Conservation (phyloP, 2,888 invertebrate genomes). For the Ectemnius continuus region DNA sequence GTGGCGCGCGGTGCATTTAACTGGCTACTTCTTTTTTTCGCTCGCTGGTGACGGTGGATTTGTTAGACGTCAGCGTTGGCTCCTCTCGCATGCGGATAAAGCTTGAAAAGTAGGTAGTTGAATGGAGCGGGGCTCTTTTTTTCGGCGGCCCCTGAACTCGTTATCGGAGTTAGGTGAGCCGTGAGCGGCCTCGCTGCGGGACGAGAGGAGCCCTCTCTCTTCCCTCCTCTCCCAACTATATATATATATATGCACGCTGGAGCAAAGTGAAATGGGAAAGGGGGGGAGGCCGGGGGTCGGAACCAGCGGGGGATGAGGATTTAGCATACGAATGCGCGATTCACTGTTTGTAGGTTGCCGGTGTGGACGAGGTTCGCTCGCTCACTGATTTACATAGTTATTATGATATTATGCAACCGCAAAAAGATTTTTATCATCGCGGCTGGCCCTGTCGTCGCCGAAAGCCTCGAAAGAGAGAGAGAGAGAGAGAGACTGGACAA, state of each 20-base stretch:
- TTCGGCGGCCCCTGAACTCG: slow-evolving; percentile 40
- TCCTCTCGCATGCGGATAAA: slow-evolving; percentile 42
- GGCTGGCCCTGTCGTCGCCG: slow-evolving; percentile 45
- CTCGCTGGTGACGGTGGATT: slow-evolving; percentile 39
- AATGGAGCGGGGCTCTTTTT: slow-evolving; percentile 33
- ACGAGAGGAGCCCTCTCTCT: background rate
- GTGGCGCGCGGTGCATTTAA: slow-evolving; percentile 8
- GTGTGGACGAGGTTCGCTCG: slow-evolving; percentile 50
- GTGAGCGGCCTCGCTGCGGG: background rate
- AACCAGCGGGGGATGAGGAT: slow-evolving; percentile 40
- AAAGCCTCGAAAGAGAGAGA: slow-evolving; percentile 19
- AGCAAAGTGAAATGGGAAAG: slow-evolving; percentile 41
- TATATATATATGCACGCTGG: too few species aligned
- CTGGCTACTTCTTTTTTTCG: slow-evolving; percentile 31
- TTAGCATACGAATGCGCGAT: slow-evolving; percentile 72
- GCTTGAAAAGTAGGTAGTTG: slow-evolving; percentile 47
- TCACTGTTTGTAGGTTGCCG: slow-evolving; percentile 65
- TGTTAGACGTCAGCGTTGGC: slow-evolving; percentile 34
- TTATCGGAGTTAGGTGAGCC: slow-evolving; percentile 53
- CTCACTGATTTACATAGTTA: slow-evolving; percentile 73
- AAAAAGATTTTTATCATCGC: slow-evolving; percentile 69
- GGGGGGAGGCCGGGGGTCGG: slow-evolving; percentile 10
- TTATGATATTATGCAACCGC: slow-evolving; percentile 73
- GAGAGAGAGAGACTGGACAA: slow-evolving; percentile 36
- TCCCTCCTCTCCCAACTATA: too few species aligned